Base-by-base conservation (phyloP, 1,140 invertebrate genomes). In the Penaeus chinensis region DNA sequence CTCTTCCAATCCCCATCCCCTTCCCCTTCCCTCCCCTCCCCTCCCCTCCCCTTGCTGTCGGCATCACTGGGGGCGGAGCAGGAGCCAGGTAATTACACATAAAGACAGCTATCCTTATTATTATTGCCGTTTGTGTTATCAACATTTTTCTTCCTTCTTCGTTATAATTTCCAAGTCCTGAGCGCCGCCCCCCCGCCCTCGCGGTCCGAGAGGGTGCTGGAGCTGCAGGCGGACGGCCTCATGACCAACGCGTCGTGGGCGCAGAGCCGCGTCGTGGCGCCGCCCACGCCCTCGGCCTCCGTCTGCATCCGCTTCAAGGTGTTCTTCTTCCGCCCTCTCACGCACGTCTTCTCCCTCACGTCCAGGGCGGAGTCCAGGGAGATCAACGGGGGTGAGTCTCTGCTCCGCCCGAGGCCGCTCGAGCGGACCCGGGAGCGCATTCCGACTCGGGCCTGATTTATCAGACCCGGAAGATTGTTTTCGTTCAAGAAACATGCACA, bases 251-350 rank as follows among this genome's bases (percentile, higher is more conserved):
- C 20, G 32, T 77, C 85, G 22, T 87, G 85, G 85, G 85, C 85
- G n/a, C 85, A 82, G 66, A 87, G 85, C 79, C 47, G 79, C 24
- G 47, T 76, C 66, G 71, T 47, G 16, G 22, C 85, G 37, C 66
- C 85, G 16, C 79, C 47, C 27, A 63, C 80, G 27, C 85, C 85
- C 85, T 87, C 85, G 77, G 80, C 85, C 85, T 82, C 85, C 79
- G 85, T 47, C 80, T 87, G 85, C 85, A 47, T 87, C 80, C 65
- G 85, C 24, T 87, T 87, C 79, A 82, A 82, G 85, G 85, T 87
- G 2, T 87, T 42, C 80, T 87, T 82, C 69, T 87, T 87, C 69
- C 47, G 85, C 20, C 85, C 85, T 19, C 85, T 87, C 42, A 87
- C 85, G 7, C 85, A 87, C 79, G 85, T 87, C 47, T 87, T 87